phyloP scores from a whole-genome alignment of 2,797 vertebrate genomes.

The Pteropus rufus region DNA sequence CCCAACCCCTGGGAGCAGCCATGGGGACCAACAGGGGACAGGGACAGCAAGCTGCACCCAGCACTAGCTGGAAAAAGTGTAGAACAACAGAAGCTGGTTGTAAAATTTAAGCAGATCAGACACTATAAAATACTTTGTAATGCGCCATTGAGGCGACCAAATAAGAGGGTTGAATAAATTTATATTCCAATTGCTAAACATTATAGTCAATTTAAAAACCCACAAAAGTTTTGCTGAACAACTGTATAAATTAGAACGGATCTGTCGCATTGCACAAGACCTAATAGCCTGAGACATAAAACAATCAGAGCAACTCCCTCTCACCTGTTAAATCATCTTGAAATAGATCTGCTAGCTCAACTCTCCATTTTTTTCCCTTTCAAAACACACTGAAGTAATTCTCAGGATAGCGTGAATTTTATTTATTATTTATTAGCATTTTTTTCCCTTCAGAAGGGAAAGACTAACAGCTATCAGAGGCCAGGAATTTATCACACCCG shows the following conservation, averaged over 20 bases:
- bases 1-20: not conserved
- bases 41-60: not conserved
- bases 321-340: constrained; percentile 69
- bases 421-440: constrained; percentile 64
- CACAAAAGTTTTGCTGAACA: constrained; percentile 78
- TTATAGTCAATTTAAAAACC: constrained; percentile 77
- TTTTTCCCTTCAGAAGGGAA: constrained; percentile 38
- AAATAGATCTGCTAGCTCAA: constrained; percentile 57
- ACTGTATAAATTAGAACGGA: constrained; percentile 75
- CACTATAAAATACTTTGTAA: constrained; percentile 74
- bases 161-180: constrained; percentile 76
- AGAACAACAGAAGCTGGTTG: constrained; percentile 23
- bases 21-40: not conserved
- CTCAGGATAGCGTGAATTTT: constrained; percentile 61
- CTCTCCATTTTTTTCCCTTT: not conserved
- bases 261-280: constrained; percentile 40
- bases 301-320: constrained; percentile 48
- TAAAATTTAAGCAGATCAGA: constrained; percentile 76
- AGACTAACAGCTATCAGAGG: constrained; percentile 20
- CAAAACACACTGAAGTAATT: constrained; percentile 61
- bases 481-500: constrained; percentile 24
- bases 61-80: not conserved
- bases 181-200: constrained; percentile 78
- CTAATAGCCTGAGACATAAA: constrained; percentile 67
- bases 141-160: constrained; percentile 72